Evolutionary conservation across 2,888 invertebrate genomes (phyloP), one percentile per base, ranked within the genome.

Genomic region (Plemyria rubiginata): DNA sequence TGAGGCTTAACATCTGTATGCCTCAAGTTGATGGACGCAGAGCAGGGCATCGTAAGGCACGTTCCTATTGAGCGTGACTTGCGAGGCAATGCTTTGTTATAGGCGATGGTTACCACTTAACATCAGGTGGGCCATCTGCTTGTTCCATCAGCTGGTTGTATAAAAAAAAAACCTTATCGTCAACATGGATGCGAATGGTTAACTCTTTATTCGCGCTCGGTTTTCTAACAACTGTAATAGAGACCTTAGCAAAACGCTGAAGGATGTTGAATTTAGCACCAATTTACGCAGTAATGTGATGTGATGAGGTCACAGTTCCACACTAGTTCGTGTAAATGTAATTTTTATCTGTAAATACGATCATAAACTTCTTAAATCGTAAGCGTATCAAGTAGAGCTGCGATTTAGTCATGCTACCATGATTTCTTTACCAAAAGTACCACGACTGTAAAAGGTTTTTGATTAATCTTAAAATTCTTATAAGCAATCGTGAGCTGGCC

Each of bases 221-320:
- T 43, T 55, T 55, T 50, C 46, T 64, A 68, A 13, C 38, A 52
- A 70, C 65, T 48, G 46, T 54, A 65, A 62, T 66, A 55, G 64
- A 60, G 52, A 43, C 53, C 60, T 64, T 57, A 57, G 60, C 45
- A 45, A 64, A 60, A 63, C 22, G 54, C 51, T 67, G 77, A 76
- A 81, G 82, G 81, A 85, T 80, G 81, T 78, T 67, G 74, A 81
- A 77, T 85, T 85, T 84, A 85, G 78, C 78, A 70, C 68, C 77
- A 82, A 85, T 87, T 86, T 85, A 77, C 84, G 79, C 75, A 77
- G 76, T 78, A 79, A 77, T 74, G 73, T 73, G 76, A 73, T 45
- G 63, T 69, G 77, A 81, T 86, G 87, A 86, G 79, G 81, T 86
- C 87, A 86, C 77, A 62, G 16, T 16, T 13, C 56, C 16, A 48